Evolutionary conservation across 2,888 invertebrate species (phyloP).

Genomic region (Agrenia bidenticulata): DNA sequence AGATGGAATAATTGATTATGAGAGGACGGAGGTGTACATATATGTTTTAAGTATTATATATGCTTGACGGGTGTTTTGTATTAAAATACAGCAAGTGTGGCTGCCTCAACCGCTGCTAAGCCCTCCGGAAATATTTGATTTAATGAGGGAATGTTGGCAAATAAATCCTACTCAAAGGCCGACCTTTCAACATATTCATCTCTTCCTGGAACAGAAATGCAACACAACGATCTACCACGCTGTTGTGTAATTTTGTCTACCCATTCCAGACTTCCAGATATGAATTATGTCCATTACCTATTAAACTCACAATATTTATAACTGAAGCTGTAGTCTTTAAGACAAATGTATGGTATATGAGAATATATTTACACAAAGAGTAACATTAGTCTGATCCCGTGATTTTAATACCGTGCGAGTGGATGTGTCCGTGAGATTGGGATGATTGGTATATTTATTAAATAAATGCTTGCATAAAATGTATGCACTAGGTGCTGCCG

Average conservation of each 20-base stretch:
- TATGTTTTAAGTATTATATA: not conserved
- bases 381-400: conserved; percentile 37
- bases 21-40: not conserved
- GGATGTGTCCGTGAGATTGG: not conserved
- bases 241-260: conserved; percentile 14
- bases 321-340: conserved; percentile 10
- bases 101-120: conserved; percentile 75
- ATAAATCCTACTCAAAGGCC: conserved; percentile 64
- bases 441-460: conserved; percentile 1
- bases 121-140: conserved; percentile 71
- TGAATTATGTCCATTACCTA: conserved; percentile 7
- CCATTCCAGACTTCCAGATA: not conserved
- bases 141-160: conserved; percentile 72
- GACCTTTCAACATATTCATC: conserved; percentile 68
- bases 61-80: not conserved
- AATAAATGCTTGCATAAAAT: not conserved
- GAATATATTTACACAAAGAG: conserved; percentile 24
- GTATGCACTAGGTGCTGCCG: not conserved
- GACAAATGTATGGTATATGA: conserved; percentile 1
- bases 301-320: conserved; percentile 22
- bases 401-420: conserved; percentile 19
- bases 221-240: conserved; percentile 46
- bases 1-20: not conserved
- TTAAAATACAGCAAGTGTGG: conserved; percentile 57
- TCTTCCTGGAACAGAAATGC: conserved; percentile 64